phyloP scores from a whole-genome alignment of 2,888 invertebrate genomes.

The Lycia hirtaria region DNA sequence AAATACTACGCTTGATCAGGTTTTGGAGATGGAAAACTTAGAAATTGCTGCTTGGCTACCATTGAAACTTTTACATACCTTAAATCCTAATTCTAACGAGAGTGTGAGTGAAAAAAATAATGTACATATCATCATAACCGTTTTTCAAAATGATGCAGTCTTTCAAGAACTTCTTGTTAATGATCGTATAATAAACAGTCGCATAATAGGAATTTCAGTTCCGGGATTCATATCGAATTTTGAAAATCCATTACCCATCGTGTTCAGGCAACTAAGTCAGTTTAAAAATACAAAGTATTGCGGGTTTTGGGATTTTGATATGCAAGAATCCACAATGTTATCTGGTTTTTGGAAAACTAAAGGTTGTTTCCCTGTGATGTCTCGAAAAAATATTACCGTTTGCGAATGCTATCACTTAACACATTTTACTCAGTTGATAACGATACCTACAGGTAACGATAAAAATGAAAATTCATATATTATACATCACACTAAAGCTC shows the following conservation, averaged over 20 bases:
- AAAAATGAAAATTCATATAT: constrained; percentile 40
- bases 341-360: constrained; percentile 83
- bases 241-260: constrained; percentile 80
- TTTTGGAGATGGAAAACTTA: constrained; percentile 75
- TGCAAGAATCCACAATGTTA: constrained; percentile 43
- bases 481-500: constrained; percentile 66
- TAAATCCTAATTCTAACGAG: constrained; percentile 58
- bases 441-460: constrained; percentile 47
- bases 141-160: constrained; percentile 82
- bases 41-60: constrained; percentile 85
- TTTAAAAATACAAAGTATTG: constrained; percentile 63
- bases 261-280: constrained; percentile 67
- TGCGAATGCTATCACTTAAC: constrained; percentile 86
- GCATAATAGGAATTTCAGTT: constrained; percentile 86
- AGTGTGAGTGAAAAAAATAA: constrained; percentile 42
- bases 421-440: constrained; percentile 86
- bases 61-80: constrained; percentile 61
- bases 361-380: constrained; percentile 76
- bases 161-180: constrained; percentile 76
- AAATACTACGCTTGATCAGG: constrained; percentile 76
- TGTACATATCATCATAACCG: constrained; percentile 77
- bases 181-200: constrained; percentile 67
- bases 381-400: constrained; percentile 55
- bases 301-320: constrained; percentile 85
- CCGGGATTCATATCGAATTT: constrained; percentile 85